Conservation (phyloP, 2,113 vertebrate species). For the Strigops habroptila region DNA sequence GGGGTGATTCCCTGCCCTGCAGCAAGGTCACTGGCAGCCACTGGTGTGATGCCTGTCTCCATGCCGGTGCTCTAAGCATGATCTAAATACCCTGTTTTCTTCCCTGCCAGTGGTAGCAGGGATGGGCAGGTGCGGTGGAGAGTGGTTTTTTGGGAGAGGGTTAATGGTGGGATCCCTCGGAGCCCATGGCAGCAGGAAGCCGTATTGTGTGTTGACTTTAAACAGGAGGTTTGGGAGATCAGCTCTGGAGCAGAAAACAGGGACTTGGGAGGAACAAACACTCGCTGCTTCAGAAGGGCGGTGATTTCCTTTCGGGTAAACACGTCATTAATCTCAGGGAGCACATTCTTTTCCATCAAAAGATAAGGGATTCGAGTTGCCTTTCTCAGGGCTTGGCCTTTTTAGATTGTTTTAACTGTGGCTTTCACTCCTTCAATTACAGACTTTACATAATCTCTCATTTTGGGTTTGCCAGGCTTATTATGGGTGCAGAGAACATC, state of each 20-base stretch:
- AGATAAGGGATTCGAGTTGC: constrained; percentile 80
- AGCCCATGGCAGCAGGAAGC: constrained; percentile 32
- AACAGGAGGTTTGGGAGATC: constrained; percentile 62
- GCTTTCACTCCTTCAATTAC: constrained; percentile 22
- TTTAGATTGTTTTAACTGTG: constrained; percentile 55
- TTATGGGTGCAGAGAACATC: constrained; percentile 7
- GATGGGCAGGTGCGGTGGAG: neutral
- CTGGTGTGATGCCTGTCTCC: neutral
- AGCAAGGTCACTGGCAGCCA: neutral
- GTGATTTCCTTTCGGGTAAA: constrained; percentile 94
- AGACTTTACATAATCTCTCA: constrained; percentile 18
- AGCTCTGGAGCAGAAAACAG: constrained; percentile 71
- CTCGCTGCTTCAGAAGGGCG: constrained; percentile 88
- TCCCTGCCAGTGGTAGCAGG: neutral
- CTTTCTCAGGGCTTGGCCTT: constrained; percentile 62
- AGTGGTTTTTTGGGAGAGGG: neutral
- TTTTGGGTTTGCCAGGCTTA: constrained; percentile 45
- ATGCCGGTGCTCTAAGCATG: accelerated
- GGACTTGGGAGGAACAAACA: constrained; percentile 80
- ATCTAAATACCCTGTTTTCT: accelerated
- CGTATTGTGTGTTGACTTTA: constrained; percentile 34
- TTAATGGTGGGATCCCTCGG: neutral
- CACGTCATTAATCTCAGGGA: constrained; percentile 92
- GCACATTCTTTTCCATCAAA: constrained; percentile 90
- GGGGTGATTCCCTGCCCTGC: neutral